A percentile compares a stretch with the other conserved stretches of the same genome.
Evolutionary conservation across 2,113 vertebrate species (phyloP).

Genomic region (Beaufortia kweichowensis): DNA sequence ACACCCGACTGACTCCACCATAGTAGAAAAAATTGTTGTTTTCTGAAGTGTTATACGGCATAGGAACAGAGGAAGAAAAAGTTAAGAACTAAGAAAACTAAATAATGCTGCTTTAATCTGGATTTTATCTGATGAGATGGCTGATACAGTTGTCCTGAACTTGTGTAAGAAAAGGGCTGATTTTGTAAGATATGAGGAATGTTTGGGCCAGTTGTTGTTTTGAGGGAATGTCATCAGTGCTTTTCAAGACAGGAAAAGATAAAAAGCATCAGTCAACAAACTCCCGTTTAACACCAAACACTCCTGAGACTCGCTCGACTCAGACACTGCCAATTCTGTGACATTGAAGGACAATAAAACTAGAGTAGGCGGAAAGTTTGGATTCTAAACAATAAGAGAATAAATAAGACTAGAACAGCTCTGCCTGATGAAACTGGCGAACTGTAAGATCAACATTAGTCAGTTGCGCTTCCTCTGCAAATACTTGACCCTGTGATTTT

Average conservation of each 20-base stretch:
- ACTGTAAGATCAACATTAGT: constrained; percentile 38
- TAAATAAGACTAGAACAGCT: constrained; percentile 38
- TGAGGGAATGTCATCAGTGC: constrained; percentile 39
- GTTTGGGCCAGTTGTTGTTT: background rate
- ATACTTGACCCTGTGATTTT: constrained; percentile 33
- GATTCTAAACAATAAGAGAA: constrained; percentile 31
- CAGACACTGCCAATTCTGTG: background rate
- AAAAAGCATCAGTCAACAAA: constrained; percentile 58
- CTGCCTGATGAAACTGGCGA: constrained; percentile 13
- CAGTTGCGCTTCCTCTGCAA: constrained; percentile 34
- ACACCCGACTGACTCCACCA: constrained; percentile 63
- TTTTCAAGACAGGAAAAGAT: constrained; percentile 59
- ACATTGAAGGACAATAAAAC: constrained; percentile 34
- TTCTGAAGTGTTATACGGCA: constrained; percentile 39
- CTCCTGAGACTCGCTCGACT: constrained; percentile 13
- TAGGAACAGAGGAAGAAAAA: constrained; percentile 63
- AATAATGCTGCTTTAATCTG: constrained; percentile 48
- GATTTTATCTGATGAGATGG: constrained; percentile 32
- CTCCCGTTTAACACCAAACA: constrained; percentile 60
- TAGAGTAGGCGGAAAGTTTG: constrained; percentile 12
- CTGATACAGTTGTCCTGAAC: constrained; percentile 12
- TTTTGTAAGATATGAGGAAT: constrained; percentile 32
- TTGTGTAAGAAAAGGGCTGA: constrained; percentile 8
- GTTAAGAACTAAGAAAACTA: constrained; percentile 21
- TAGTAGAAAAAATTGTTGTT: constrained; percentile 51